A percentile compares a stretch with the other conserved stretches of the same genome.
Evolutionary conservation across 2,888 invertebrate genomes (phyloP).

Genomic region (Deilephila elpenor): DNA sequence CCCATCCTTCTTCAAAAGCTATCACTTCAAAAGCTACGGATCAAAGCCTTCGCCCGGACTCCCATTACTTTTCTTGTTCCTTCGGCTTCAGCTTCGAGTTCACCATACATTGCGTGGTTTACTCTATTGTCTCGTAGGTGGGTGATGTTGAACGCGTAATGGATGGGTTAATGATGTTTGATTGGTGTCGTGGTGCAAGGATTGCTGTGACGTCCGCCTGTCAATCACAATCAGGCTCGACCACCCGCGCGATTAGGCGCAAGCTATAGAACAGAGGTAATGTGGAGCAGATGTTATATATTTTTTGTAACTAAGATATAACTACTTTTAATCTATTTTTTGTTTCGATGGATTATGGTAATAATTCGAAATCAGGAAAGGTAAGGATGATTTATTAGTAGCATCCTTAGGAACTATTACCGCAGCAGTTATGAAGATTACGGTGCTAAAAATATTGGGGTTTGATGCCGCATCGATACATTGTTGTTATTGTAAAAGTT

Average conservation of each 20-base stretch:
- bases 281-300: slow-evolving; percentile 49
- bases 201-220: slow-evolving; percentile 74
- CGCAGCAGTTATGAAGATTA: too few species aligned
- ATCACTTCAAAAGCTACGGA: slow-evolving; percentile 58
- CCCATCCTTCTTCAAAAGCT: too few species aligned
- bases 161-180: slow-evolving; percentile 38
- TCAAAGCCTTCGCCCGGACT: slow-evolving; percentile 52
- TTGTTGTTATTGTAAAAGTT: too few species aligned
- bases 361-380: too few species aligned
- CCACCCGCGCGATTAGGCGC: slow-evolving; percentile 81
- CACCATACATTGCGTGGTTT: slow-evolving; percentile 44
- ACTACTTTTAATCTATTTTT: too few species aligned
- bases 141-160: slow-evolving; percentile 39
- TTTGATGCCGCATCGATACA: too few species aligned
- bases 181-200: slow-evolving; percentile 40
- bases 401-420: too few species aligned
- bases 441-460: too few species aligned
- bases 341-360: too few species aligned
- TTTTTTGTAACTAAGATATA: background rate
- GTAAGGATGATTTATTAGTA: too few species aligned
- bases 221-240: slow-evolving; percentile 82
- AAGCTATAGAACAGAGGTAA: slow-evolving; percentile 48
- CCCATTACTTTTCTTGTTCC: slow-evolving; percentile 38
- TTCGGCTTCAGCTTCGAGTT: slow-evolving; percentile 34
- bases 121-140: accelerated